phyloP scores from a whole-genome alignment of 2,113 vertebrate genomes.

The Vulpes vulpes region DNA sequence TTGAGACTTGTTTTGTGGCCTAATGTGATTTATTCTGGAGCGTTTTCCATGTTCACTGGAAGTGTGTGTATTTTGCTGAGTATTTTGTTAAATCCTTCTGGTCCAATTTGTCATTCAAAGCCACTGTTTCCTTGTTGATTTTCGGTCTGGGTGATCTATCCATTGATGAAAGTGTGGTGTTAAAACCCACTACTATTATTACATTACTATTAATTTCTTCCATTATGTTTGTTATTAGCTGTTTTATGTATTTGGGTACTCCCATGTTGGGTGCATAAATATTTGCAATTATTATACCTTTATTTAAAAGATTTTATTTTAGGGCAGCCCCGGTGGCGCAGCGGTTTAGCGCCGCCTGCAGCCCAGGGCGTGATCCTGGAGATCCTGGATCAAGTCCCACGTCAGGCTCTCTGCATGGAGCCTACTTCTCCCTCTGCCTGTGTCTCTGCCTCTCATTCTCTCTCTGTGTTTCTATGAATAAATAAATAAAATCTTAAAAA shows the following conservation, averaged over 20 bases:
- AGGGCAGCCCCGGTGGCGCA: background rate
- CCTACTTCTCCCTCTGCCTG: no score
- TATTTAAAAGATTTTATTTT: background rate
- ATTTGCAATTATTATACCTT: background rate
- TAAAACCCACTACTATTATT: background rate
- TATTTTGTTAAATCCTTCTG: background rate
- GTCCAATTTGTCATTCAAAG: background rate
- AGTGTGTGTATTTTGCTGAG: background rate
- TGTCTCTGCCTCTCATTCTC: no score
- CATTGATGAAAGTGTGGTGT: background rate
- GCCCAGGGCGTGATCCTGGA: no score
- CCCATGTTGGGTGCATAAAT: background rate
- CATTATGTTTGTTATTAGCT: background rate
- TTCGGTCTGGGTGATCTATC: background rate
- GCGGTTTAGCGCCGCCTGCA: no score
- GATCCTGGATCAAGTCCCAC: no score
- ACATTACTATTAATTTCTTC: background rate
- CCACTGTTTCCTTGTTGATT: background rate
- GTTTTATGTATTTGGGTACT: background rate
- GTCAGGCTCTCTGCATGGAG: no score
- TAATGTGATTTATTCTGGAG: background rate
- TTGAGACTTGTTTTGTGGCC: background rate
- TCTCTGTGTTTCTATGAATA: no score
- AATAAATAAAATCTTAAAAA: no score
- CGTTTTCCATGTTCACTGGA: background rate